These are phyloP conservation scores for Thereuonema tuberculata DNA, from an alignment of 1,140 invertebrate species.

Conservation along the genomic window DNA sequence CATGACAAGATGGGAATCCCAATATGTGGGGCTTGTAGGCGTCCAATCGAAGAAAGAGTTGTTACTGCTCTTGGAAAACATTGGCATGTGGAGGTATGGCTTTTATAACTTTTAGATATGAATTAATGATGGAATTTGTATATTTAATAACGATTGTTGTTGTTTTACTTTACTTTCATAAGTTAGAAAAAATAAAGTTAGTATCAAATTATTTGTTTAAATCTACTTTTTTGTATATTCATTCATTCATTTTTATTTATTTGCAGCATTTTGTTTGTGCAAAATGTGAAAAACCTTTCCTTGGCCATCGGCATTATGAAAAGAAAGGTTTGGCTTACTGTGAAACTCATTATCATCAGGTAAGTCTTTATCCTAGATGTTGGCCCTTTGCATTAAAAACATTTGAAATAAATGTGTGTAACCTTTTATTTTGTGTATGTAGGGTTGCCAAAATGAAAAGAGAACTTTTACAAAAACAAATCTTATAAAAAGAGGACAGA, in stretches of 20 bases:
- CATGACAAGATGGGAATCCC: conserved; percentile 97
- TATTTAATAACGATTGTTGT: no score
- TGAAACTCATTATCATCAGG: conserved; percentile 90
- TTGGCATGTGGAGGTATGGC: conserved; percentile 84
- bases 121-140: no score
- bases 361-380: no score
- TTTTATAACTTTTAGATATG: no score
- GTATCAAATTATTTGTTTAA: no score
- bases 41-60: conserved; percentile 91
- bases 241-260: conserved; percentile 13
- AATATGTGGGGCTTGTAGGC: conserved; percentile 92
- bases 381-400: no score
- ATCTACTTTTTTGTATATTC: no score
- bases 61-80: conserved; percentile 96
- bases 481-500: no score
- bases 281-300: conserved; percentile 98
- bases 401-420: no score
- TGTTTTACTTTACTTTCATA: background rate
- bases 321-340: conserved; percentile 98
- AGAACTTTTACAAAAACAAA: no score
- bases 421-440: no score
- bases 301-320: conserved; percentile 97
- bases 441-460: no score
- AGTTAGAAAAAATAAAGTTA: background rate
- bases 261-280: conserved; percentile 94